Base-by-base conservation (phyloP, 2,888 invertebrate genomes). In the Diadegma fenestrale region DNA sequence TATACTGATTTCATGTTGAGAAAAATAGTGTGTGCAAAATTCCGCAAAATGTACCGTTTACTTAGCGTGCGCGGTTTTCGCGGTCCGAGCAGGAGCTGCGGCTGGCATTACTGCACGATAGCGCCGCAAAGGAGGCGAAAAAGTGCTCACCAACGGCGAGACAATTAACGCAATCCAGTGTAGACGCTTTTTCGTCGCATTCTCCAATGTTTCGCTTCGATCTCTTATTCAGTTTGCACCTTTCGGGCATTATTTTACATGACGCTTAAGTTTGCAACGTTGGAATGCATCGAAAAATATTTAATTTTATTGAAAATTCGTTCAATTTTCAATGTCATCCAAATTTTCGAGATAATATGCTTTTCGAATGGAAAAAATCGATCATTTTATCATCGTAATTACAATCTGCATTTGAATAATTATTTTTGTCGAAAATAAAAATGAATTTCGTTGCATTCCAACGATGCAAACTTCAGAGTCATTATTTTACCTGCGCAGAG, bases 31-130 rank as follows among this genome's bases (percentile, higher is more conserved):
- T 69, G 71, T 68, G 68, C 75, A 82, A 82, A 82, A 71, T 82
- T 85, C 75, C 71, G 75, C 82, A 54, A 69, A 79, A 85, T 75
- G 73, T 81, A 84, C 80, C 76, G 80, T 80, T 84, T 69, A 26
- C 64, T 76, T 76, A 19, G 75, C 19, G 48, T 63, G 26, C 71
- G 68, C 75, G 77, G 77, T 63, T 80, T 61, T 43, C 22, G 66
- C 19, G 77, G 77, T 41, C 30, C 48, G 33, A 6, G 17, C 41
- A 30, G 66, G 26, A 82, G n/a, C 54, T 54, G 72, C 10, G 43
- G 61, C 69, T 78, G 14, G 77, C 64, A 73, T 61, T 66, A 63
- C 54, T 69, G 68, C 51, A 12, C 48, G 45, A 68, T 26, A 61
- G 66, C 0, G 14, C 8, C 1, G 45, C 7, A 26, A 26, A 43